These are phyloP conservation scores for Drosophila meridionalis DNA, from an alignment of 2,888 invertebrate species.

Conservation along the genomic window DNA sequence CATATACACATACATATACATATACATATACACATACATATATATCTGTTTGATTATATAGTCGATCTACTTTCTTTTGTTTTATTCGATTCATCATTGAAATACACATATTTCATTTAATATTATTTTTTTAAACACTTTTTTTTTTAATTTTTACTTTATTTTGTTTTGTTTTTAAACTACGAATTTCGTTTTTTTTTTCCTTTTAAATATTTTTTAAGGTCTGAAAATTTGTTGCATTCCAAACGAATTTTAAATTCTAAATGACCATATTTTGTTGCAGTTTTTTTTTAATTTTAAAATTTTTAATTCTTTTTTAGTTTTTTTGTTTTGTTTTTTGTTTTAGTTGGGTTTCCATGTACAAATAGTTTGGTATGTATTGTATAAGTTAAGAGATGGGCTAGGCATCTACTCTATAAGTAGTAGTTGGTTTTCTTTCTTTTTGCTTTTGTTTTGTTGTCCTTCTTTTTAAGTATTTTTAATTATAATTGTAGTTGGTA, in stretches of 20 bases:
- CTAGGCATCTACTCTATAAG: slow-evolving; percentile 23
- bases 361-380: slow-evolving; percentile 69
- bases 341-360: slow-evolving; percentile 45
- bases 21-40: neutral
- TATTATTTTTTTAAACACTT: slow-evolving; percentile 74
- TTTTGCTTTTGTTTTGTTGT: slow-evolving; percentile 1
- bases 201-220: slow-evolving; percentile 11
- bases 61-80: slow-evolving; percentile 53
- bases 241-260: slow-evolving; percentile 59
- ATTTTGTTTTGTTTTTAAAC: neutral
- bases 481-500: slow-evolving; percentile 49
- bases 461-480: slow-evolving; percentile 18
- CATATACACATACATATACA: too few relatives aligned
- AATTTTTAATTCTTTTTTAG: slow-evolving; percentile 21
- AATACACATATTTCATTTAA: slow-evolving; percentile 63
- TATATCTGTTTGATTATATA: neutral
- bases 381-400: slow-evolving; percentile 14
- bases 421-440: slow-evolving; percentile 21
- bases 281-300: slow-evolving; percentile 28
- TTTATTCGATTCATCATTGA: slow-evolving; percentile 76
- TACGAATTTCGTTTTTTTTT: slow-evolving; percentile 12
- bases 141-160: slow-evolving; percentile 24
- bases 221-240: slow-evolving; percentile 41
- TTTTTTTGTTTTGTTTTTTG: neutral
- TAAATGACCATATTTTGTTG: slow-evolving; percentile 42